Percentiles rank a stretch among this genome's conserved stretches.
These are phyloP conservation scores for Gnathonemus echidnorhynchus DNA, from an alignment of 2,113 vertebrate species.

Conservation along the genomic window DNA sequence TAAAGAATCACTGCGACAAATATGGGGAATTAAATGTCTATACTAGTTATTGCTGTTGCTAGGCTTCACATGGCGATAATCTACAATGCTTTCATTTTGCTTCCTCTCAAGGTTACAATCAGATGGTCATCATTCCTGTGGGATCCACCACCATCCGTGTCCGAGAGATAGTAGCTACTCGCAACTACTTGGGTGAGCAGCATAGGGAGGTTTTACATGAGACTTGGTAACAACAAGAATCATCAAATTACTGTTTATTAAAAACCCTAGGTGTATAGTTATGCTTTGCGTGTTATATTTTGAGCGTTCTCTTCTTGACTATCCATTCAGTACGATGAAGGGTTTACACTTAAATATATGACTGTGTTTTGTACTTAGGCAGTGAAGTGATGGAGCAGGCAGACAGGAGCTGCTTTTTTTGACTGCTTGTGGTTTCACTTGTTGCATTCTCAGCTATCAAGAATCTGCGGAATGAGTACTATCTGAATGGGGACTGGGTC, in stretches of 20 bases:
- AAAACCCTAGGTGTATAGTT: not conserved
- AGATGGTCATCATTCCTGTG: constrained; percentile 79
- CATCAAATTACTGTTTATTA: not conserved
- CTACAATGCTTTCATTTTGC: not conserved
- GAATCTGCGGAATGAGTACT: constrained; percentile 80
- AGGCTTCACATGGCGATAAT: not conserved
- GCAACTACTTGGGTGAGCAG: constrained; percentile 85
- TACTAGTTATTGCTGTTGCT: not conserved
- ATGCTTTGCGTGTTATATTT: not conserved
- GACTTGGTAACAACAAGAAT: not conserved
- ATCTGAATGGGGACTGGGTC: constrained; percentile 91
- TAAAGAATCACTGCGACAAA: not conserved
- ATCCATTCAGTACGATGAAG: not conserved
- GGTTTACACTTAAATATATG: not conserved
- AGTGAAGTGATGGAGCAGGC: not conserved
- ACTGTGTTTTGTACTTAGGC: not conserved
- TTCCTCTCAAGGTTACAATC: constrained; percentile 78
- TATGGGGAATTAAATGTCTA: not conserved
- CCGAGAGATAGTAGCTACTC: constrained; percentile 74
- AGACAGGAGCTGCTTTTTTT: not conserved
- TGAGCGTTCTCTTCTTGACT: not conserved
- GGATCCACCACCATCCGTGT: constrained; percentile 83
- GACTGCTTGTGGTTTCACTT: not conserved
- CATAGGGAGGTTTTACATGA: not conserved
- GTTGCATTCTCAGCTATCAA: constrained; percentile 69